Conservation (phyloP, 2,797 vertebrate species). For the Microhierax caerulescens region DNA sequence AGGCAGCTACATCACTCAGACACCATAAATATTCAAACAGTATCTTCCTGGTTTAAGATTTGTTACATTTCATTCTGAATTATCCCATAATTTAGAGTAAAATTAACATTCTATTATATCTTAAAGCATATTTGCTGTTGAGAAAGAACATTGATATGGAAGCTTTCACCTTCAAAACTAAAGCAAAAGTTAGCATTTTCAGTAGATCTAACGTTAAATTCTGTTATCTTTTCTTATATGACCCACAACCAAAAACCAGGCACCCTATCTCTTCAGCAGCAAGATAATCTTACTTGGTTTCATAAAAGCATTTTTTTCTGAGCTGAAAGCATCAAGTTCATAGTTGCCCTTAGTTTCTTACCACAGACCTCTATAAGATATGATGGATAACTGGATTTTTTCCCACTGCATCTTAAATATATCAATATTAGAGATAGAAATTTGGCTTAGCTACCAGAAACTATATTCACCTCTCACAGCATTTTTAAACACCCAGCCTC, state of each 20-base stretch:
- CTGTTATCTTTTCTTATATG: not conserved
- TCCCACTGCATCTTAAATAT: not conserved
- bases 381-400: not conserved
- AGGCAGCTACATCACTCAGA: not conserved
- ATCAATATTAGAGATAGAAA: not conserved
- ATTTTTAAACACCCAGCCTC: not conserved
- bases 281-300: not conserved
- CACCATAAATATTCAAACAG: not conserved
- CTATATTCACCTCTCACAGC: not conserved
- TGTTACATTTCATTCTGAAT: not conserved
- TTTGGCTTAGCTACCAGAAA: not conserved
- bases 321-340: not conserved
- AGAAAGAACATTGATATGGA: not conserved
- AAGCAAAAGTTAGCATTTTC: not conserved
- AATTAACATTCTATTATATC: not conserved
- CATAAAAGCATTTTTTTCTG: not conserved
- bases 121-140: not conserved
- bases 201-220: not conserved
- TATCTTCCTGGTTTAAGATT: not conserved
- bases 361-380: not conserved
- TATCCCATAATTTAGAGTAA: not conserved
- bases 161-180: not conserved
- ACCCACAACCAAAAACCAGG: not conserved
- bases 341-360: not conserved
- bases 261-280: not conserved